Evolutionary conservation across 2,888 invertebrate species (phyloP).

Genomic region (Smittia aterrima): DNA sequence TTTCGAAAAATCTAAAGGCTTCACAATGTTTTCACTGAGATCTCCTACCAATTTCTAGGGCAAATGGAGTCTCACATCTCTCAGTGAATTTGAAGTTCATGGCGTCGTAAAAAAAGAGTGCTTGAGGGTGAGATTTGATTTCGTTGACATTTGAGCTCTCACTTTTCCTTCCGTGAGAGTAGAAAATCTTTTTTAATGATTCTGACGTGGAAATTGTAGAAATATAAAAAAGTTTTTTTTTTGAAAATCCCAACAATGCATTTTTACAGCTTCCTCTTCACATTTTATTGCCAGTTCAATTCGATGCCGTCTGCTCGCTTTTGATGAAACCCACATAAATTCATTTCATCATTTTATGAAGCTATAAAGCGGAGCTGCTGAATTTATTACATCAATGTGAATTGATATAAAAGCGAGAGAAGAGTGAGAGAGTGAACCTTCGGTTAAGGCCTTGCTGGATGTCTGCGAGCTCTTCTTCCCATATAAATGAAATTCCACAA

Average conservation of each 20-base stretch:
- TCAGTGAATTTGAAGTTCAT: too few relatives aligned
- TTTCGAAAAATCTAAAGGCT: too few relatives aligned
- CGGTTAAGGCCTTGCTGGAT: not conserved
- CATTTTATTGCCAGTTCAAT: not conserved
- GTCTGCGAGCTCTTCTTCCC: not conserved
- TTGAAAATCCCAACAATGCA: not conserved
- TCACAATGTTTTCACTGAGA: too few relatives aligned
- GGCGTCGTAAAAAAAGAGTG: too few relatives aligned
- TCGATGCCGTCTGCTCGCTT: not conserved
- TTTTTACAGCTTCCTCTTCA: not conserved
- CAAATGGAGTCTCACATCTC: too few relatives aligned
- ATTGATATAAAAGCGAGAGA: conserved; percentile 16
- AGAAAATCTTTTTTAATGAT: too few relatives aligned
- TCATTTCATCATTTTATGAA: conserved; percentile 35
- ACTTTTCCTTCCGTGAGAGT: too few relatives aligned
- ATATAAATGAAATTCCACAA: conserved; percentile 23
- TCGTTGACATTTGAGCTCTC: too few relatives aligned
- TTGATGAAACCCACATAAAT: not conserved
- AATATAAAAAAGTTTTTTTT: too few relatives aligned
- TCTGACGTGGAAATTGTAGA: too few relatives aligned
- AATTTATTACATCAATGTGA: conserved; percentile 36
- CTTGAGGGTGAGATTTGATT: too few relatives aligned
- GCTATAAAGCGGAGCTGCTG: conserved; percentile 29
- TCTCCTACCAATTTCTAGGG: too few relatives aligned
- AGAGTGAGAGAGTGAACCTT: not conserved